phyloP scores from a whole-genome alignment of 2,888 invertebrate genomes.

The Loripinus fragilis region DNA sequence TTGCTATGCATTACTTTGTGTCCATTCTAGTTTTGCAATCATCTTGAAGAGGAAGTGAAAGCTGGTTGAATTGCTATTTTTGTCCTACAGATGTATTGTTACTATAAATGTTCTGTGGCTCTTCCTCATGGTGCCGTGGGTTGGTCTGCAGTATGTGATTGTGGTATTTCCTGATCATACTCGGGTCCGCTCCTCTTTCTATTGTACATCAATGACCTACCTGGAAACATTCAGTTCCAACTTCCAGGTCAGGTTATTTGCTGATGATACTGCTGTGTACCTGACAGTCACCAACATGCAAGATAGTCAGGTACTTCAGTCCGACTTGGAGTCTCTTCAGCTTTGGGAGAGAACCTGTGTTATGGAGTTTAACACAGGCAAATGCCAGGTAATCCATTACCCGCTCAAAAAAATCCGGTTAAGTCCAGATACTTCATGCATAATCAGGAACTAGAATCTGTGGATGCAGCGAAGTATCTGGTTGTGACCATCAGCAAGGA shows the following conservation, averaged over 20 bases:
- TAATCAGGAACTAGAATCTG: neutral
- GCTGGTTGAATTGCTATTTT: too few species aligned
- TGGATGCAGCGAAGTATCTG: neutral
- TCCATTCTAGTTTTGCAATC: too few species aligned
- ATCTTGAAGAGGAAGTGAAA: too few species aligned
- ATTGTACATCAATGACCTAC: neutral
- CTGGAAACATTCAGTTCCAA: neutral
- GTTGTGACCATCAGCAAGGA: neutral
- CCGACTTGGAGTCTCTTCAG: conserved; percentile 2
- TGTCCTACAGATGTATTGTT: too few species aligned
- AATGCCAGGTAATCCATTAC: conserved; percentile 1
- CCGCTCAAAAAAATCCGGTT: neutral
- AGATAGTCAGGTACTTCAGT: conserved; percentile 1
- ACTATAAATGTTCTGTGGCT: too few species aligned
- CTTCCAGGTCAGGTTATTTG: neutral
- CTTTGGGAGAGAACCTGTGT: neutral
- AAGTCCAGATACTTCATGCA: neutral
- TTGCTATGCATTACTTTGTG: too few species aligned
- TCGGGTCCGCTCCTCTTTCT: too few species aligned
- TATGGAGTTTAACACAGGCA: neutral
- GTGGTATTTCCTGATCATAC: too few species aligned
- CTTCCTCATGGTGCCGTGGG: too few species aligned
- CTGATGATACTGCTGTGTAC: conserved; percentile 1
- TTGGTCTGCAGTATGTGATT: too few species aligned
- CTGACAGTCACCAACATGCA: neutral